These are phyloP conservation scores for Cryptus armator DNA, from an alignment of 2,888 invertebrate species.

Conservation along the genomic window DNA sequence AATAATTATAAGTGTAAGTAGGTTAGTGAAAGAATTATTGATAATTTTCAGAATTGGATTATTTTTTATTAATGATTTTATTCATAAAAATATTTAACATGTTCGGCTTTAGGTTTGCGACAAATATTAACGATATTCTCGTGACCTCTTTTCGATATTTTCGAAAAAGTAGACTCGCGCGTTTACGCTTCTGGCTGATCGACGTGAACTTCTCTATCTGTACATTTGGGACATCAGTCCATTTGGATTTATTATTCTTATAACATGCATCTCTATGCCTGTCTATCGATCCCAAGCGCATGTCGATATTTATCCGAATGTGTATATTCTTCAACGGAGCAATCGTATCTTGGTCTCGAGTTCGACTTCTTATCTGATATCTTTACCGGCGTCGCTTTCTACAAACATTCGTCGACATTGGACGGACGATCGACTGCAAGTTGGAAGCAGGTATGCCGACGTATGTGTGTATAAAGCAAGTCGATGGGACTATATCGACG, in stretches of 20 bases:
- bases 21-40: too few species aligned
- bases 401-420: not conserved
- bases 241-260: not conserved
- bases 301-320: not conserved
- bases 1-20: too few species aligned
- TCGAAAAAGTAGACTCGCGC: not conserved
- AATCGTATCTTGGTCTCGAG: not conserved
- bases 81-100: too few species aligned
- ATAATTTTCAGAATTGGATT: too few species aligned
- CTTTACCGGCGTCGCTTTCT: conserved; percentile 18
- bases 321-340: not conserved
- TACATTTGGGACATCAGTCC: too few species aligned
- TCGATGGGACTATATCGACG: not conserved
- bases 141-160: too few species aligned
- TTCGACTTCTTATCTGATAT: conserved; percentile 10
- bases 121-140: too few species aligned
- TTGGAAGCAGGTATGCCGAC: not conserved
- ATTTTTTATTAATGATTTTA: too few species aligned
- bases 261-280: not conserved
- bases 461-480: too few species aligned
- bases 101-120: too few species aligned
- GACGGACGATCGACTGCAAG: not conserved
- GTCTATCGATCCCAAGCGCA: too few species aligned
- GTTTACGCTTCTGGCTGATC: conserved; percentile 21
- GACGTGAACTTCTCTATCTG: not conserved